phyloP scores from a whole-genome alignment of 2,888 invertebrate species.

The Epicampocera succincta region DNA sequence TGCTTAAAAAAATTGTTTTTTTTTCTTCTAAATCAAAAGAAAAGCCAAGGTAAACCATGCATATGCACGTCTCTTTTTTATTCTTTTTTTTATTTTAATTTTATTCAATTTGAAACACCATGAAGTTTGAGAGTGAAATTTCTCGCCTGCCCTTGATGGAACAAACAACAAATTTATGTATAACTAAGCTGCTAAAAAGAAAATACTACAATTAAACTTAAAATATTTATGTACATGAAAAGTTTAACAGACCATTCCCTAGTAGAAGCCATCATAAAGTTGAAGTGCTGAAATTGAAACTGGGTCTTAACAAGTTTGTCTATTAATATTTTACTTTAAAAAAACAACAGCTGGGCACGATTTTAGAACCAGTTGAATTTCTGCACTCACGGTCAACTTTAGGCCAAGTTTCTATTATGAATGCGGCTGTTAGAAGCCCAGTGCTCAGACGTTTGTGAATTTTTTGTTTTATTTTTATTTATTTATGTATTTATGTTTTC shows the following conservation, averaged over 20 bases:
- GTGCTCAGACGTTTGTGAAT: too few species aligned
- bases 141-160: background rate
- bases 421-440: too few species aligned
- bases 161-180: background rate
- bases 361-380: too few species aligned
- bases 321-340: too few species aligned
- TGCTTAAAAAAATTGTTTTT: slow-evolving; percentile 49
- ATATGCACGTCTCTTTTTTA: background rate
- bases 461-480: too few species aligned
- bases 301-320: too few species aligned
- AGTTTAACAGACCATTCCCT: background rate
- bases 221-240: slow-evolving; percentile 54
- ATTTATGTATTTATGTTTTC: background rate
- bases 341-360: too few species aligned
- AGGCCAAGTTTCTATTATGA: too few species aligned
- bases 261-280: background rate
- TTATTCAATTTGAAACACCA: background rate
- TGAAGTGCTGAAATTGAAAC: background rate
- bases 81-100: slow-evolving; percentile 1
- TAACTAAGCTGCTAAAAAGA: background rate
- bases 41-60: slow-evolving; percentile 39
- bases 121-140: background rate
- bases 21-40: slow-evolving; percentile 28
- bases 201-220: background rate
- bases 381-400: too few species aligned